Conservation (phyloP, 2,113 vertebrate genomes). For the Ammodytes dubius region DNA sequence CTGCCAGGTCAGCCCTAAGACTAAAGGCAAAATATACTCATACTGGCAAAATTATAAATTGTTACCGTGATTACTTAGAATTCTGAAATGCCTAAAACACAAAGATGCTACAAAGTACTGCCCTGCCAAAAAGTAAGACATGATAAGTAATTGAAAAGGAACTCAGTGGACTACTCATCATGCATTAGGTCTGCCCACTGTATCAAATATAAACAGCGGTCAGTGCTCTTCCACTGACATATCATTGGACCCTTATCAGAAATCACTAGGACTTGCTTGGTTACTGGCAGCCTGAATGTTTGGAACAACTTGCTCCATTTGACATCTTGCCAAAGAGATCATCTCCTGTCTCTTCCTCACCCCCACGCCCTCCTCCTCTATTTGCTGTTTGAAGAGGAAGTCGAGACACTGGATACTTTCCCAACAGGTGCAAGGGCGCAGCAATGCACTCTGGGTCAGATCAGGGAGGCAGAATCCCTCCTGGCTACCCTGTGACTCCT, state of each 20-base stretch:
- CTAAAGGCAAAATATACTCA: not conserved
- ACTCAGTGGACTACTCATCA: not conserved
- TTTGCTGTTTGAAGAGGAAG: slow-evolving; percentile 52
- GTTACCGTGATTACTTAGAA: not conserved
- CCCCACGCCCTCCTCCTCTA: slow-evolving; percentile 17
- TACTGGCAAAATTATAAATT: not conserved
- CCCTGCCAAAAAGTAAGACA: not conserved
- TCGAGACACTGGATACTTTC: slow-evolving; percentile 47
- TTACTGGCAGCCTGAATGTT: slow-evolving; percentile 23
- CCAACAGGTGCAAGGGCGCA: slow-evolving; percentile 65
- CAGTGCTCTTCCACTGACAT: not conserved
- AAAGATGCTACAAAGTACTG: not conserved
- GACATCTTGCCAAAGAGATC: slow-evolving; percentile 31
- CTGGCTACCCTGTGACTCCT: slow-evolving; percentile 2
- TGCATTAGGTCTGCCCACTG: not conserved
- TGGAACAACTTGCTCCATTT: slow-evolving; percentile 25
- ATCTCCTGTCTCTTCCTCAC: slow-evolving; percentile 4
- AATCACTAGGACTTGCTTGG: not conserved
- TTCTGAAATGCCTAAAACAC: not conserved
- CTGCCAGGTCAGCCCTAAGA: not conserved
- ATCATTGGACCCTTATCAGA: slow-evolving; percentile 13
- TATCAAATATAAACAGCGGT: slow-evolving; percentile 10
- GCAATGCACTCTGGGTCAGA: slow-evolving; percentile 52
- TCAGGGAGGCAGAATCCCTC: slow-evolving; percentile 14
- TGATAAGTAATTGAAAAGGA: not conserved